Evolutionary conservation across 37 sponge, comb jelly and placozoan genomes (phyloP).

Genomic region (Chondrilla cf. caribensis): DNA sequence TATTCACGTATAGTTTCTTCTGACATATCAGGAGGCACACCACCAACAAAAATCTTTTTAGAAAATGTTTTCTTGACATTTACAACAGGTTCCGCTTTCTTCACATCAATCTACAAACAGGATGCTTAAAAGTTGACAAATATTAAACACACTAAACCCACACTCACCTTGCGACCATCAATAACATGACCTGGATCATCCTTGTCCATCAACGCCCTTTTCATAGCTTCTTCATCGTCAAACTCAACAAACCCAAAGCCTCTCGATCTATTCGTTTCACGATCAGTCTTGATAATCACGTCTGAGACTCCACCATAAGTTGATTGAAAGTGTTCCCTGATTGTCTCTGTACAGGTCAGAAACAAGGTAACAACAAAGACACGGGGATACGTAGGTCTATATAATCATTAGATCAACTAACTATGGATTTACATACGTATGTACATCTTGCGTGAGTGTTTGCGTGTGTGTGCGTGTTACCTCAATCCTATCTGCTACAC

Average conservation of each 20-base stretch:
- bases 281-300: slow-evolving; percentile 54
- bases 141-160: not conserved
- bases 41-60: slow-evolving; percentile 90
- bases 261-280: slow-evolving; percentile 39
- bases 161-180: slow-evolving; percentile 29
- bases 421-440: no score
- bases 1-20: slow-evolving; percentile 46
- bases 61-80: slow-evolving; percentile 42
- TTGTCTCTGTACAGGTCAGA: slow-evolving; percentile 19
- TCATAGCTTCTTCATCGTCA: slow-evolving; percentile 36
- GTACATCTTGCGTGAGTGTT: no score
- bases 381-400: no score
- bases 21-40: slow-evolving; percentile 69
- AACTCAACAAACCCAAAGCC: slow-evolving; percentile 76
- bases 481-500: no score
- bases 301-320: slow-evolving; percentile 52
- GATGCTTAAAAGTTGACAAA: no score
- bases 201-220: slow-evolving; percentile 38
- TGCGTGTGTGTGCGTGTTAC: no score
- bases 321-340: slow-evolving; percentile 55
- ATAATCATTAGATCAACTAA: no score
- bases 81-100: slow-evolving; percentile 68
- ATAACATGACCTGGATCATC: slow-evolving; percentile 36
- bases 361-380: no score
- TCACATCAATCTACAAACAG: slow-evolving; percentile 28